Conservation (phyloP, 1,140 invertebrate species). For the Aphaenogaster ashmeadi region DNA sequence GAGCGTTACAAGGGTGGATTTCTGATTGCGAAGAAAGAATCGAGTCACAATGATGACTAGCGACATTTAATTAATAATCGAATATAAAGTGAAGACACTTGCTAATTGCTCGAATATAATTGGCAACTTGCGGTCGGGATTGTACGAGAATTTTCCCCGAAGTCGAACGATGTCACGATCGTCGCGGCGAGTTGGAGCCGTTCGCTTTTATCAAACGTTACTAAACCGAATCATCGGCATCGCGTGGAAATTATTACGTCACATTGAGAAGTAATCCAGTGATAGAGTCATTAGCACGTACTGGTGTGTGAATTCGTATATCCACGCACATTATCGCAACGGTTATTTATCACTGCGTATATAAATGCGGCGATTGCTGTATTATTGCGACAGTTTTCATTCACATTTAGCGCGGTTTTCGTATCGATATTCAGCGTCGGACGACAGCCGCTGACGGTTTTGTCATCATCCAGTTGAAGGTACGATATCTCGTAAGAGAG, state of each 20-base stretch:
- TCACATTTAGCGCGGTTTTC: neutral
- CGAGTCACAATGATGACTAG: neutral
- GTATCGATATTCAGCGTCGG: neutral
- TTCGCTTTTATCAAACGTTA: conserved; percentile 25
- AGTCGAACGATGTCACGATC: conserved; percentile 6
- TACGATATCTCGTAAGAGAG: neutral
- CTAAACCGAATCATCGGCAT: neutral
- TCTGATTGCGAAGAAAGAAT: neutral
- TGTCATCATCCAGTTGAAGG: neutral
- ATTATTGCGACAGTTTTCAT: conserved; percentile 37
- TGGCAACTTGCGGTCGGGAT: neutral
- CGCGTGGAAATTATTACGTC: conserved; percentile 31
- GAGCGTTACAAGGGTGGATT: neutral
- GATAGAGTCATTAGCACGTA: neutral
- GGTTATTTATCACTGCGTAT: conserved; percentile 45
- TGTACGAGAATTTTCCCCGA: neutral
- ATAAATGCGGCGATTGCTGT: conserved; percentile 24
- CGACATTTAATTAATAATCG: neutral
- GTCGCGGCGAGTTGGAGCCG: neutral
- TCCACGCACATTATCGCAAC: neutral
- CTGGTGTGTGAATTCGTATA: too few relatives aligned
- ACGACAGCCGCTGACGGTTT: neutral
- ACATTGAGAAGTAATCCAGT: conserved; percentile 36
- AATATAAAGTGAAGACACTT: neutral
- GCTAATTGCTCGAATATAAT: neutral